phyloP scores from a whole-genome alignment of 1,140 invertebrate species.

The Nylanderia fulva region DNA sequence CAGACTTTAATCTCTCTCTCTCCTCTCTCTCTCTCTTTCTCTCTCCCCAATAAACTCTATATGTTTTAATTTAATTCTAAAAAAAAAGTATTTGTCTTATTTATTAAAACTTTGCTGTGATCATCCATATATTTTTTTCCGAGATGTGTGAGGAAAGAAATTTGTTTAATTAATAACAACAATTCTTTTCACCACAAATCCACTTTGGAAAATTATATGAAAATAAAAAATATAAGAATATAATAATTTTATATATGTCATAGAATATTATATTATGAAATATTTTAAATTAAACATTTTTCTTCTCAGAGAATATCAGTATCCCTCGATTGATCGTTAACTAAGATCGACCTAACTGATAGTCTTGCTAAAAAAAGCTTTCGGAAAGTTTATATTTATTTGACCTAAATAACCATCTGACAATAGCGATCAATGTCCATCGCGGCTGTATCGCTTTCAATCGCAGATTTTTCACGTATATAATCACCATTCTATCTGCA shows the following conservation, averaged over 20 bases:
- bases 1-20: neutral
- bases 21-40: too few relatives aligned
- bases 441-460: conserved; percentile 24
- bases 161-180: conserved; percentile 31
- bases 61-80: neutral
- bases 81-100: neutral
- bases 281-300: conserved; percentile 17
- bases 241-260: neutral
- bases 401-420: conserved; percentile 46
- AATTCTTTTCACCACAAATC: conserved; percentile 2
- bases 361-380: conserved; percentile 18
- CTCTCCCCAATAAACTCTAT: too few relatives aligned
- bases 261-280: neutral
- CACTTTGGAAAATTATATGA: neutral
- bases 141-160: neutral
- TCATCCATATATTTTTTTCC: neutral
- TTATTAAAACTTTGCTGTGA: neutral
- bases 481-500: conserved; percentile 17
- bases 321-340: neutral
- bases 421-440: conserved; percentile 43
- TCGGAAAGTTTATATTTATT: conserved; percentile 33
- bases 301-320: neutral
- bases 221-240: neutral
- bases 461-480: conserved; percentile 34
- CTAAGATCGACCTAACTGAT: conserved; percentile 7